Percentiles rank a stretch among this genome's conserved stretches.
phyloP scores from a whole-genome alignment of 2,113 vertebrate genomes.

The Malurus cyaneus region DNA sequence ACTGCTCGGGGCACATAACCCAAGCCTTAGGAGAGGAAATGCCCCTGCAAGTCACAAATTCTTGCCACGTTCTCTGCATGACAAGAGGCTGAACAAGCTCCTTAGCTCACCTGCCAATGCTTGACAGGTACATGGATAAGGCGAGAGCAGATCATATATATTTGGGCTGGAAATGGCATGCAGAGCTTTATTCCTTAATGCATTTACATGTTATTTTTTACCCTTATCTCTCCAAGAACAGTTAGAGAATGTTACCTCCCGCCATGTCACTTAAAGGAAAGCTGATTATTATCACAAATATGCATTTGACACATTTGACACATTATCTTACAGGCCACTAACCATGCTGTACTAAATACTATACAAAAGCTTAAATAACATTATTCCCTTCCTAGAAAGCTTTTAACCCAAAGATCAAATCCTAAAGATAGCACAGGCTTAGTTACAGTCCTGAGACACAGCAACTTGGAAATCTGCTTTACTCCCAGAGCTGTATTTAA shows the following conservation, averaged over 20 bases:
- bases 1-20: rapidly evolving
- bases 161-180: not conserved
- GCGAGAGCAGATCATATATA: not conserved
- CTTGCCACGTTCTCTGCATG: not conserved
- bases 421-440: not conserved
- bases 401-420: not conserved
- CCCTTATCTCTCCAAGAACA: not conserved
- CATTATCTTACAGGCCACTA: not conserved
- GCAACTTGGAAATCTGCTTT: not conserved
- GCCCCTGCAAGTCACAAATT: not conserved
- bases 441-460: not conserved
- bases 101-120: not conserved
- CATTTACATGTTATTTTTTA: not conserved
- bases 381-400: not conserved
- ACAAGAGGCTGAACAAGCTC: not conserved
- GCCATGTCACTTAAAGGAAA: not conserved
- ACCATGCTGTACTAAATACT: not conserved
- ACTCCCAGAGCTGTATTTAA: not conserved
- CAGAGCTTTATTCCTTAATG: not conserved
- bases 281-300: not conserved
- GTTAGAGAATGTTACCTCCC: not conserved
- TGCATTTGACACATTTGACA: not conserved
- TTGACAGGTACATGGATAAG: not conserved
- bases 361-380: not conserved
- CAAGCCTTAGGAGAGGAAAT: not conserved